phyloP scores from a whole-genome alignment of 2,888 invertebrate species.

The Scaptodrosophila latifasciaeformis region DNA sequence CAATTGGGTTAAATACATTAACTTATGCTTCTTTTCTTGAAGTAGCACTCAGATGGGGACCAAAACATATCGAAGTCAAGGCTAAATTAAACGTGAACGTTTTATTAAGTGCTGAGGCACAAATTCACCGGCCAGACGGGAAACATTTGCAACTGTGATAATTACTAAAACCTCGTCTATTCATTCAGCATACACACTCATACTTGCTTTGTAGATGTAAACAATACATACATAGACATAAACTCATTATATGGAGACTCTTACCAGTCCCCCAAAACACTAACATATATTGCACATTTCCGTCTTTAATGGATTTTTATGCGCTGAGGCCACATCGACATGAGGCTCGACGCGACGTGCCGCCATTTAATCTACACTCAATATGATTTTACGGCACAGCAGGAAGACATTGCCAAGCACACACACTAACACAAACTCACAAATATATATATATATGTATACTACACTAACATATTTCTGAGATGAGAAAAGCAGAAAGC shows the following conservation, averaged over 20 bases:
- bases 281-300: slow-evolving; percentile 39
- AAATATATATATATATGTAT: background rate
- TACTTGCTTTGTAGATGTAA: too few relatives aligned
- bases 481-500: too few relatives aligned
- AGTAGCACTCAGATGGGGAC: too few relatives aligned
- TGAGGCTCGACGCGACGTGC: slow-evolving; percentile 47
- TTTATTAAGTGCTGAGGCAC: slow-evolving; percentile 31
- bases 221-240: background rate
- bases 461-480: slow-evolving; percentile 14
- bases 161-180: slow-evolving; percentile 44
- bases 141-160: slow-evolving; percentile 54
- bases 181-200: background rate
- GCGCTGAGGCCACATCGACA: slow-evolving; percentile 34
- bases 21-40: slow-evolving; percentile 1
- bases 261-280: too few relatives aligned
- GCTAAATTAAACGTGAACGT: slow-evolving; percentile 35
- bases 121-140: slow-evolving; percentile 15
- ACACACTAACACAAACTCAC: background rate
- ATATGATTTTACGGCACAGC: slow-evolving; percentile 61
- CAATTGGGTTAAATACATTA: slow-evolving; percentile 53
- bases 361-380: slow-evolving; percentile 63
- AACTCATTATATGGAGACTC: too few relatives aligned
- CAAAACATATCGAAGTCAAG: slow-evolving; percentile 38
- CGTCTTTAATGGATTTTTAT: slow-evolving; percentile 62
- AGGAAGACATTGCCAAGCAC: slow-evolving; percentile 27